Evolutionary conservation across 2,888 invertebrate genomes (phyloP).

Genomic region (Tridacna crocea): DNA sequence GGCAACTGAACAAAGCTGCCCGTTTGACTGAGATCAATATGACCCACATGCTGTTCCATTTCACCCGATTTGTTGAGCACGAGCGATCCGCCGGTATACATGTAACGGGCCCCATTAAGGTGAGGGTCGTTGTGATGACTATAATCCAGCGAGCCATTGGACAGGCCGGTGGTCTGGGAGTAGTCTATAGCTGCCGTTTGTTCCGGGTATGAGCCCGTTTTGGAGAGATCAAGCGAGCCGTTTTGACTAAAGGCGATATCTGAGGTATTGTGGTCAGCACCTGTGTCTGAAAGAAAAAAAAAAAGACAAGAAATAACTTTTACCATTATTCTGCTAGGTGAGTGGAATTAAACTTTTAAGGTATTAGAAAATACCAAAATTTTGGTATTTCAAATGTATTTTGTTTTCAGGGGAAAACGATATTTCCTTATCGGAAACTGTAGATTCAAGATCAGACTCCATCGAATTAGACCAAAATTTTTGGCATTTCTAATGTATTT

Average conservation of each 20-base stretch:
- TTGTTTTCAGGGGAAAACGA: too few relatives aligned
- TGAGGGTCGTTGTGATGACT: background rate
- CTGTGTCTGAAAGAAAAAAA: conserved; percentile 6
- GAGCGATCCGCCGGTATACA: conserved; percentile 20
- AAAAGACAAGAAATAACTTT: background rate
- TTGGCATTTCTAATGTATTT: too few relatives aligned
- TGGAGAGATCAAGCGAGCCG: conserved; percentile 40
- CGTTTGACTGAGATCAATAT: conserved; percentile 33
- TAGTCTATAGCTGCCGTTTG: background rate
- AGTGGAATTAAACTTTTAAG: too few relatives aligned
- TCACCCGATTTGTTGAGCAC: conserved; percentile 11
- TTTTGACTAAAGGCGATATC: conserved; percentile 52
- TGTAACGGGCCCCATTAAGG: background rate
- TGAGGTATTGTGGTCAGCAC: conserved; percentile 29
- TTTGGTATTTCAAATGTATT: too few relatives aligned
- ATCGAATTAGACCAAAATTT: too few relatives aligned
- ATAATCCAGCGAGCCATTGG: conserved; percentile 2
- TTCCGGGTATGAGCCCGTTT: conserved; percentile 29
- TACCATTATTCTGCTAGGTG: too few relatives aligned
- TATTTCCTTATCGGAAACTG: too few relatives aligned
- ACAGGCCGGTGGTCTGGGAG: background rate
- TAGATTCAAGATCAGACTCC: too few relatives aligned
- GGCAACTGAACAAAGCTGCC: conserved; percentile 41
- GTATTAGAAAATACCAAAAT: too few relatives aligned
- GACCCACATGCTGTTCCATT: conserved; percentile 15